Conservation (phyloP, 2,113 vertebrate species). For the Gasterosteus aculeatus region DNA sequence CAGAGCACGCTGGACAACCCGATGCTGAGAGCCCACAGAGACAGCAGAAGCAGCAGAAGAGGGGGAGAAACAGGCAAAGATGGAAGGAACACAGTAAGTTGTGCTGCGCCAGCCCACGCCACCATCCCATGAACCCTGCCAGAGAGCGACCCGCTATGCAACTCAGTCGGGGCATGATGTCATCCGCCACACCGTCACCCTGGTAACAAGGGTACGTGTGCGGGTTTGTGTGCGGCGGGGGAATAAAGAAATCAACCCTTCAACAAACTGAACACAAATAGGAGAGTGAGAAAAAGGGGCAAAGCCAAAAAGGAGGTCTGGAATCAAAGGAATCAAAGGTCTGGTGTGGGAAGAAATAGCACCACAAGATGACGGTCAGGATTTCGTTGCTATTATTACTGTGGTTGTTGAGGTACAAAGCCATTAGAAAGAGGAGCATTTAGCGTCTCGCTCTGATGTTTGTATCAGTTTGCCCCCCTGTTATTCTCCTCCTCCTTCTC, state of each 20-base stretch:
- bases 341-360: slow-evolving; percentile 2
- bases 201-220: slow-evolving; percentile 65
- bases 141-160: slow-evolving; percentile 56
- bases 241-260: slow-evolving; percentile 64
- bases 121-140: slow-evolving; percentile 66
- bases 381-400: slow-evolving; percentile 57
- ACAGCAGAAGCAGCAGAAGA: slow-evolving; percentile 28
- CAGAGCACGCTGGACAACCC: slow-evolving; percentile 63
- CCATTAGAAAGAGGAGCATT: slow-evolving; percentile 69
- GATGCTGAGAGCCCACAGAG: slow-evolving; percentile 50
- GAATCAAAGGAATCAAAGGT: slow-evolving; percentile 45
- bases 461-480: slow-evolving; percentile 60
- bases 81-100: slow-evolving; percentile 40
- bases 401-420: slow-evolving; percentile 73
- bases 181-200: slow-evolving; percentile 71
- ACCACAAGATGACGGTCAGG: slow-evolving; percentile 38
- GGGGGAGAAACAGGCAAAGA: slow-evolving; percentile 46
- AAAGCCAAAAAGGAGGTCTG: slow-evolving; percentile 14
- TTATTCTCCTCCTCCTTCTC: slow-evolving; percentile 10
- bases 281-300: slow-evolving; percentile 37
- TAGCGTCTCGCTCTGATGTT: slow-evolving; percentile 76
- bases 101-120: slow-evolving; percentile 49
- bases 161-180: slow-evolving; percentile 71
- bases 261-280: slow-evolving; percentile 44
- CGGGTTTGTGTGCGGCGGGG: slow-evolving; percentile 49